Conservation (phyloP, 1,140 invertebrate genomes). For the Heliconius nattereri region DNA sequence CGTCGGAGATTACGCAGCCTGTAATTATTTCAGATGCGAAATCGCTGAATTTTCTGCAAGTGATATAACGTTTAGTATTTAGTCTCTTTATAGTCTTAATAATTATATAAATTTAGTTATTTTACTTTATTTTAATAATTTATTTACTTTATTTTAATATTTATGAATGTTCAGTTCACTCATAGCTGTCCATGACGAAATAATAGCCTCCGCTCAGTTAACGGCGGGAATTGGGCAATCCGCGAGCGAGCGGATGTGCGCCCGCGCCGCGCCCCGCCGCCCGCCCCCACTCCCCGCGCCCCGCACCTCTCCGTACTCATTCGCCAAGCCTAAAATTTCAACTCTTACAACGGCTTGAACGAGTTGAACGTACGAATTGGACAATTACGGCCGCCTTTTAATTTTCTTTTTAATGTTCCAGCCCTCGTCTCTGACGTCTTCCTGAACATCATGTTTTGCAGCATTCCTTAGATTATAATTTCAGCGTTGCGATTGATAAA, state of each 20-base stretch:
- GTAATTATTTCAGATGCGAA: conserved; percentile 45
- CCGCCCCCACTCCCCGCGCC: conserved; percentile 17
- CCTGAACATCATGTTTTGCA: conserved; percentile 3
- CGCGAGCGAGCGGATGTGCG: conserved; percentile 63
- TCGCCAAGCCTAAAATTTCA: conserved; percentile 56
- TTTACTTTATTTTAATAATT: conserved; percentile 31
- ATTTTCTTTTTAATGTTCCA: conserved; percentile 56
- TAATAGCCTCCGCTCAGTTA: conserved; percentile 51
- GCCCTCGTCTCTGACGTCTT: conserved; percentile 17
- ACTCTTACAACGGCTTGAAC: conserved; percentile 53
- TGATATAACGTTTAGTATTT: conserved; percentile 47
- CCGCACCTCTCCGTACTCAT: conserved; percentile 25
- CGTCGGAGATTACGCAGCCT: conserved; percentile 71
- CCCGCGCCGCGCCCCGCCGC: conserved; percentile 37
- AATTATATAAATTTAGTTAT: neutral
- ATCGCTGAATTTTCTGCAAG: conserved; percentile 76
- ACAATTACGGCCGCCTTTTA: conserved; percentile 49
- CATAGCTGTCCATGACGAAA: conserved; percentile 64
- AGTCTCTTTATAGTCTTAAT: too few species aligned
- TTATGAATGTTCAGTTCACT: conserved; percentile 66
- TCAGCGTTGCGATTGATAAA: conserved; percentile 39
- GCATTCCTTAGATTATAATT: conserved; percentile 17
- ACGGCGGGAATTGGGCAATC: conserved; percentile 74
- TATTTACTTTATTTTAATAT: conserved; percentile 38
- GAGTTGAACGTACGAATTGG: conserved; percentile 42